Evolutionary conservation across 2,113 vertebrate species (phyloP).

Genomic region (Leucoraja erinaceus): DNA sequence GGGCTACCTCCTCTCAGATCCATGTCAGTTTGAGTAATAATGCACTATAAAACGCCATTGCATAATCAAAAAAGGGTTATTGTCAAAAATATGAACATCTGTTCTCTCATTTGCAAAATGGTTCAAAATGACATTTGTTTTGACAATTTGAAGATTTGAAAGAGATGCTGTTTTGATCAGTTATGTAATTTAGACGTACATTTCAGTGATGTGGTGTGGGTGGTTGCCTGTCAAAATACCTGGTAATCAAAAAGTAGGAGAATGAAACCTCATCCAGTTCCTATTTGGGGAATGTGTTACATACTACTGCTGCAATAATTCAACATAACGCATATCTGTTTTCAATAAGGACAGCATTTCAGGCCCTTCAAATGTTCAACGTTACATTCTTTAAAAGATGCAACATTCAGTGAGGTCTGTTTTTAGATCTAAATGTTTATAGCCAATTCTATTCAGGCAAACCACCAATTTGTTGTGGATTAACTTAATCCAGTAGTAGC

Average conservation of each 20-base stretch:
- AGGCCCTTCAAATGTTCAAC: background rate
- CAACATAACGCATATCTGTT: background rate
- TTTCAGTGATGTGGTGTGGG: background rate
- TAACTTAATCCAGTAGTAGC: constrained; percentile 48
- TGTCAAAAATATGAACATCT: constrained; percentile 21
- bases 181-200: background rate
- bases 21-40: background rate
- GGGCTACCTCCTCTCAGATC: background rate
- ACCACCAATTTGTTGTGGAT: background rate
- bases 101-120: background rate
- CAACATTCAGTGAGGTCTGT: constrained; percentile 40
- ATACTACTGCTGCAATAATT: background rate
- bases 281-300: background rate
- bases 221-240: background rate
- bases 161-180: background rate
- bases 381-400: constrained; percentile 46
- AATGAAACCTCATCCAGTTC: background rate
- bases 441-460: background rate
- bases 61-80: background rate
- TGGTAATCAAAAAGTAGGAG: constrained; percentile 6
- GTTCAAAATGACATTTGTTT: background rate
- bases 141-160: background rate
- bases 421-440: background rate
- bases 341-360: background rate
- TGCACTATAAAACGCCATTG: background rate